A percentile compares a stretch with the other conserved stretches of the same genome.
Evolutionary conservation across 2,113 vertebrate genomes (phyloP).

Genomic region (Chascanopsetta lugubris): DNA sequence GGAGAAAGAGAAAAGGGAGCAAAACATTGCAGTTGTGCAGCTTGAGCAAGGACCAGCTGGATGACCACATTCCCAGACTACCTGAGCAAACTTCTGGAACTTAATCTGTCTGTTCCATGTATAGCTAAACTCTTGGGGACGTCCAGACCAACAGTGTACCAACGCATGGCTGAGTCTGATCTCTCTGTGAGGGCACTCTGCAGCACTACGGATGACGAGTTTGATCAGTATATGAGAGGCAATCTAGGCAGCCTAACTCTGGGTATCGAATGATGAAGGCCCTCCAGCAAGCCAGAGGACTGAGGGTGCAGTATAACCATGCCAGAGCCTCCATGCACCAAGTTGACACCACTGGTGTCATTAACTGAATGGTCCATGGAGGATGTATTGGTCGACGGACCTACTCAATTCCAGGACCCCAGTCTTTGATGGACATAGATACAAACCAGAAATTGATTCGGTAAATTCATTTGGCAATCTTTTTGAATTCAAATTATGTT

Average conservation of each 20-base stretch:
- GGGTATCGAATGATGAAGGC: neutral
- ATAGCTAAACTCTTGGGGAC: conserved; percentile 4
- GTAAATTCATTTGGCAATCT: conserved; percentile 11
- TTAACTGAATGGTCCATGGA: conserved; percentile 1
- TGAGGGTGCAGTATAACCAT: neutral
- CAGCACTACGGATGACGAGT: neutral
- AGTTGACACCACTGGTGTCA: neutral
- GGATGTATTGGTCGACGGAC: conserved; percentile 7
- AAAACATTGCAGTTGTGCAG: neutral
- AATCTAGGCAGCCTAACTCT: neutral
- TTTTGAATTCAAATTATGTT: neutral
- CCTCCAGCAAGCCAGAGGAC: neutral
- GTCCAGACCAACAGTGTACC: neutral
- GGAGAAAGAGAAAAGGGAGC: too few relatives aligned
- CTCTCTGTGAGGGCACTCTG: conserved; percentile 2
- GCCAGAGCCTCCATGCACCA: neutral
- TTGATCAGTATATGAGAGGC: neutral
- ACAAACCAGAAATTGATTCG: conserved; percentile 34
- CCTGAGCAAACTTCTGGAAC: too few relatives aligned
- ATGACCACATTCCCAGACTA: neutral
- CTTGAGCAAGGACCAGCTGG: conserved; percentile 22
- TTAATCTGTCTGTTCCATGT: conserved; percentile 12
- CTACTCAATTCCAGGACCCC: conserved; percentile 25
- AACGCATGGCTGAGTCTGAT: conserved; percentile 21
- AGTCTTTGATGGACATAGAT: conserved; percentile 29